Percentiles rank a stretch among this genome's conserved stretches.
phyloP scores from a whole-genome alignment of 2,113 vertebrate genomes.

The Theropithecus gelada region DNA sequence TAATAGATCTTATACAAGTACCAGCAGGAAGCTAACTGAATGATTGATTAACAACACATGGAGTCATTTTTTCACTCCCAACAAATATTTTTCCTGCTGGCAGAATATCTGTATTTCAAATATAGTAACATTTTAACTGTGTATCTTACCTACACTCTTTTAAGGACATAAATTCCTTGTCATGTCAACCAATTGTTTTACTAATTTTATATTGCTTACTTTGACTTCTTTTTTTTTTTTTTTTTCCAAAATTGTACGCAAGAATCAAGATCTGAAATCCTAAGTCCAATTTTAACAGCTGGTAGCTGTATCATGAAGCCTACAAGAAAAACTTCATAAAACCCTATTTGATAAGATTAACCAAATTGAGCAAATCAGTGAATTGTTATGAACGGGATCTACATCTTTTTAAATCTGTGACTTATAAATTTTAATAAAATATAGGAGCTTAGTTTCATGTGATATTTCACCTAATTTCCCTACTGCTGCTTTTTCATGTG shows the following conservation, averaged over 20 bases:
- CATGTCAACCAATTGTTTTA: not conserved
- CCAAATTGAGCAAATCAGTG: not conserved
- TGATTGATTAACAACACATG: conserved; percentile 71
- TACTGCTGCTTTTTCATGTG: not conserved
- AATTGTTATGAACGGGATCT: not conserved
- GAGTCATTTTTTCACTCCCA: conserved; percentile 41
- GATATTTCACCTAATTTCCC: not conserved
- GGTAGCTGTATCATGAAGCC: not conserved
- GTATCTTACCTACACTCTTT: not conserved
- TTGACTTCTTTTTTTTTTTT: not conserved
- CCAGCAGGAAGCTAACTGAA: conserved; percentile 62
- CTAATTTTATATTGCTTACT: not conserved
- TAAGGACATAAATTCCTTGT: not conserved
- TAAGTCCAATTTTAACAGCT: not conserved
- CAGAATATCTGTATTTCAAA: conserved; percentile 47
- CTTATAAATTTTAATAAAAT: not conserved
- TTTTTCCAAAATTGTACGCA: not conserved
- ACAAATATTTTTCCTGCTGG: conserved; percentile 44
- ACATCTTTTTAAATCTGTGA: conserved; percentile 29
- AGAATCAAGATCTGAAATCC: not conserved
- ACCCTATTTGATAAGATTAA: not conserved
- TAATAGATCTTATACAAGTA: conserved; percentile 61
- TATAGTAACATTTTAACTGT: not conserved
- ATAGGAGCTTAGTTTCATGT: not conserved
- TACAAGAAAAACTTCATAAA: not conserved